Base-by-base conservation (phyloP, 2,888 invertebrate genomes). In the Drosophila robusta region DNA sequence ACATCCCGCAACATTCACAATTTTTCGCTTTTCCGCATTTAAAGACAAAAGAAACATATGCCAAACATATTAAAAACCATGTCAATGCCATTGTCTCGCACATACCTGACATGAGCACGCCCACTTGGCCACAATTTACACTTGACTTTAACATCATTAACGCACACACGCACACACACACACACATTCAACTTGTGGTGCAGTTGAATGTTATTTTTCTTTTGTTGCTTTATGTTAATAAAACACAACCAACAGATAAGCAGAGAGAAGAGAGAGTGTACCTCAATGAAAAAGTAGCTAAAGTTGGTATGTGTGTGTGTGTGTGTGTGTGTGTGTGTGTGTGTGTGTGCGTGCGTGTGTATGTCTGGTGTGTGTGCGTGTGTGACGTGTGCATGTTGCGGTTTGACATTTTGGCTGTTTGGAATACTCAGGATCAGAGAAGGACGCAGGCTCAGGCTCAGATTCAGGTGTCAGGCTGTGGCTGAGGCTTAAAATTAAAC, bases 111-210 rank as follows among this genome's bases (percentile, higher is more conserved):
- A 44, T 34, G 41, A 6, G 14, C 57, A 36, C 57, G 52, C 36
- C 62, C 75, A 66, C 58, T 60, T 65, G 69, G 56, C 80, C 84
- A 69, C 84, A 89, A 72, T 89, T 79, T 79, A 88, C 90, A 89
- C 84, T 84, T 89, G 89, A 88, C 80, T 89, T 88, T 66, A 72
- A 76, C 87, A 72, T 86, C 88, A 89, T 84, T 84, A 83, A 81
- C 78, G 67, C 81, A 62, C 55, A 49, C 47, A 32, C 44, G 22
- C 55, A 69, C 81, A 62, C 55, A 49, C 47, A 32, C 44, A 26
- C 55, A 9, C 70, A 57, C 44, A 63, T 45, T 32, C 39, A 42
- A 46, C 29, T 42, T 67, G 44, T 49, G 60, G 11, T 60, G 49
- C 42, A 62, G 50, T 65, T 75, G 57, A 51, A 52, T 51, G 56